A percentile compares a stretch with the other conserved stretches of the same genome.
phyloP scores from a whole-genome alignment of 2,113 vertebrate genomes.

The Hemiscyllium ocellatum region DNA sequence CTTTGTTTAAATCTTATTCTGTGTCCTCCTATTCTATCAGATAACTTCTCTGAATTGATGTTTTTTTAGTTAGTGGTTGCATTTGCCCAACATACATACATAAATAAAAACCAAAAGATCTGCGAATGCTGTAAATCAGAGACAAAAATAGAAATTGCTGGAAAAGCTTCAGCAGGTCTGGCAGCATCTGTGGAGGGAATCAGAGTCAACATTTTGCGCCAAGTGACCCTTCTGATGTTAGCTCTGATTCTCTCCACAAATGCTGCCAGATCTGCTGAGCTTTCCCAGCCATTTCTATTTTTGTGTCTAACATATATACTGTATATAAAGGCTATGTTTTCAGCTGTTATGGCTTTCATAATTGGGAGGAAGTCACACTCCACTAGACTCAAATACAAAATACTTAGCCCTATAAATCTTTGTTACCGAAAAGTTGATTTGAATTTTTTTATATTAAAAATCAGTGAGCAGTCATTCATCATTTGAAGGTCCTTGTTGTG shows the following conservation, averaged over 20 bases:
- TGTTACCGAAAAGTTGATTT: neutral
- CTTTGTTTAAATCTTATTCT: neutral
- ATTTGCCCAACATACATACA: neutral
- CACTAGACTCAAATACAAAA: neutral
- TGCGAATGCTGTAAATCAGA: no score
- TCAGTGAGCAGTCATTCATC: neutral
- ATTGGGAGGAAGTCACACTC: neutral
- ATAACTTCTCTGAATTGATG: neutral
- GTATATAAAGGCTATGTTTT: neutral
- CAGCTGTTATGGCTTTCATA: conserved; percentile 19
- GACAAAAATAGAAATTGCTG: no score
- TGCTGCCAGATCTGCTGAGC: no score
- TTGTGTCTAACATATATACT: neutral
- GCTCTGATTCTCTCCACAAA: no score
- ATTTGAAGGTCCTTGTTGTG: neutral
- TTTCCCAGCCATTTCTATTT: no score
- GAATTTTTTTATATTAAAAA: neutral
- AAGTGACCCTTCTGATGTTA: no score
- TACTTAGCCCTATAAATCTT: neutral
- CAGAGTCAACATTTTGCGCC: no score
- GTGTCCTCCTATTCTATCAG: neutral
- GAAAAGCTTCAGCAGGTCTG: no score
- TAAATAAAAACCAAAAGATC: no score
- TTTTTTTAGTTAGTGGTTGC: neutral
- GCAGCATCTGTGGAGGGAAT: no score